Percentiles rank a stretch among this genome's conserved stretches.
Evolutionary conservation across 2,797 vertebrate species (phyloP).

Genomic region (Chaetophractus vellerosus): DNA sequence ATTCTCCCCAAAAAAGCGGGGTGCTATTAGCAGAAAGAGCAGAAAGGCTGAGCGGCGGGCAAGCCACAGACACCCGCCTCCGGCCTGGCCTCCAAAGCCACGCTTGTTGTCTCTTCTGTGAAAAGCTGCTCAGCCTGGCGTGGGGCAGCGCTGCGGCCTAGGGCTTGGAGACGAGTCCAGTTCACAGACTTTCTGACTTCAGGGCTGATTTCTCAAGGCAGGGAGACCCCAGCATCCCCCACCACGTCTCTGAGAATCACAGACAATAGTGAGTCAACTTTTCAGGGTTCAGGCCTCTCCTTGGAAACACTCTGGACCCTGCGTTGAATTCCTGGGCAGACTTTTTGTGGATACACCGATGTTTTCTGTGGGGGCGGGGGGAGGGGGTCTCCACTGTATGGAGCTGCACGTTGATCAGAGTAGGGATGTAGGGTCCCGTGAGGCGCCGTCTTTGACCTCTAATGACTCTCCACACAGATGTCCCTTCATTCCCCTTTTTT

Average conservation of each 20-base stretch:
- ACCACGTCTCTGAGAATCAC: not conserved
- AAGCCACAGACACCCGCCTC: not conserved
- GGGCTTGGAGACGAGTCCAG: not conserved
- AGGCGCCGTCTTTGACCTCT: not conserved
- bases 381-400: not conserved
- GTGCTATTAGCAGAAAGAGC: not conserved
- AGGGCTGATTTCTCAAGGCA: not conserved
- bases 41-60: not conserved
- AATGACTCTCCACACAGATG: not conserved
- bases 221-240: no score
- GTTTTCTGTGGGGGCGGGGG: no score
- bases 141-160: not conserved
- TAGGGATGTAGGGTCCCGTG: not conserved
- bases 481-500: not conserved
- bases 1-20: not conserved
- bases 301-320: not conserved
- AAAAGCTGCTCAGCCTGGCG: not conserved
- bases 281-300: not conserved
- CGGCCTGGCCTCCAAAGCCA: not conserved
- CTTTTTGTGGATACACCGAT: slow-evolving; percentile 13
- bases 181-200: not conserved
- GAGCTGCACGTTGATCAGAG: not conserved
- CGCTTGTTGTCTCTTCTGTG: no score
- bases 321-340: not conserved
- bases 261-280: not conserved